Evolutionary conservation across 1,140 invertebrate genomes (phyloP), one percentile per base, ranked within the genome.

Genomic region (Chelonus insularis): DNA sequence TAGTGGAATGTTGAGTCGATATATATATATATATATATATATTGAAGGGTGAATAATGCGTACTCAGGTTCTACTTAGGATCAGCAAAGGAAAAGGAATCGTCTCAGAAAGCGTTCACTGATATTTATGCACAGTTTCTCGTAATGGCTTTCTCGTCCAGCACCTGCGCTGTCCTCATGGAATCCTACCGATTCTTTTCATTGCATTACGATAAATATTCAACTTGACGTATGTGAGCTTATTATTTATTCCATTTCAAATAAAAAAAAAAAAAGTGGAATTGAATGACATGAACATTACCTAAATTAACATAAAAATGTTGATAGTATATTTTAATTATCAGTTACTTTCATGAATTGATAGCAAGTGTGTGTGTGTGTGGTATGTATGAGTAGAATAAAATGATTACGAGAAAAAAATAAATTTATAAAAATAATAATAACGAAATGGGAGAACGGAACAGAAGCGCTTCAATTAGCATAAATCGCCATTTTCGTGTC

Each of bases 401-500:
- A 18, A 45, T 45, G 25, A 29, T 29, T 29, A 7, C 20, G 18
- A 11, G 9, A 16, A 61, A 14, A 47, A 29, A 61, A 23, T 43
- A 23, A 55, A 47, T 29, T 12, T 52, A 25, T 32, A 41, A 66
- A 50, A 32, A 36, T 52, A 32, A 45, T 36, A 62, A 45, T 20
- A 32, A 57, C 23, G 52, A 51, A 57, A 43, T 56, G 50, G 54
- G 45, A 59, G 52, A 67, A 52, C 51, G 37, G 37, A 36, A 52
- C 60, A 62, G 39, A 62, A 60, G 50, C 43, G 63, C 45, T 70
- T 72, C 67, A 72, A 75, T 75, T 74, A 73, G 72, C 72, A 74
- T 75, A 59, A 67, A 65, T 71, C 70, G 72, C 72, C 71, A 73
- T 75, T 74, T 71, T 71, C 72, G 67, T 74, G 70, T 66, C 71